These are phyloP conservation scores for Ceratina japonica DNA, from an alignment of 1,140 invertebrate species.

Conservation along the genomic window DNA sequence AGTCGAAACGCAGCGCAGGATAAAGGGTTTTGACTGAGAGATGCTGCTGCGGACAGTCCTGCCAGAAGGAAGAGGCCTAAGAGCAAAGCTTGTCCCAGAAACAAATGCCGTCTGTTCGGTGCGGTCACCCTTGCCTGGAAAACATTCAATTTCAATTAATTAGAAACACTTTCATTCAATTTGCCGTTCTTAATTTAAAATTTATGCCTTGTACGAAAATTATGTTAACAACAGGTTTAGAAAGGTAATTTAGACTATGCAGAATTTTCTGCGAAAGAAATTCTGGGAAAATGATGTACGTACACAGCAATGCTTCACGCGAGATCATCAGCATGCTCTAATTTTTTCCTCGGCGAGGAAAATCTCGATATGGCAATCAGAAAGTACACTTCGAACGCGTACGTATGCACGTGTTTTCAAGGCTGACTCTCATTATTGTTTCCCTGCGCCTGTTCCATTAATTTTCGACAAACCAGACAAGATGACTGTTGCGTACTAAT, in stretches of 20 bases:
- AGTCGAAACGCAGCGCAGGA: conserved; percentile 92
- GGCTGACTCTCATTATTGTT: neutral
- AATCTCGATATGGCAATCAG: conserved; percentile 26
- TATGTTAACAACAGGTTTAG: no score
- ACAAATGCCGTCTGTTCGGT: conserved; percentile 91
- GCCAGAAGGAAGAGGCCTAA: conserved; percentile 92
- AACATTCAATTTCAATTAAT: conserved; percentile 1
- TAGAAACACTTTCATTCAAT: no score
- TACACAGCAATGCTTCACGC: neutral
- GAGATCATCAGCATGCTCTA: conserved; percentile 9
- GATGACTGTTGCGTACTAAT: no score
- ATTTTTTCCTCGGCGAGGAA: neutral
- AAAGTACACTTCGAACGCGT: conserved; percentile 4
- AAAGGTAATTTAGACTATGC: neutral
- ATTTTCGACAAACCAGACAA: conserved; percentile 4
- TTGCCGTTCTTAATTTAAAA: neutral
- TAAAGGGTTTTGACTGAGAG: conserved; percentile 88
- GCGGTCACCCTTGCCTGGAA: conserved; percentile 86
- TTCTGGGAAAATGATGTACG: neutral
- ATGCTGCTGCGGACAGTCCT: conserved; percentile 88
- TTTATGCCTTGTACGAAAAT: neutral
- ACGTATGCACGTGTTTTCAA: neutral
- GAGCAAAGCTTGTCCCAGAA: conserved; percentile 94
- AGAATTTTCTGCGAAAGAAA: neutral
- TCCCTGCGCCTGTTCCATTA: conserved; percentile 18